Evolutionary conservation across 2,888 invertebrate genomes (phyloP).

Genomic region (Noctua janthe): DNA sequence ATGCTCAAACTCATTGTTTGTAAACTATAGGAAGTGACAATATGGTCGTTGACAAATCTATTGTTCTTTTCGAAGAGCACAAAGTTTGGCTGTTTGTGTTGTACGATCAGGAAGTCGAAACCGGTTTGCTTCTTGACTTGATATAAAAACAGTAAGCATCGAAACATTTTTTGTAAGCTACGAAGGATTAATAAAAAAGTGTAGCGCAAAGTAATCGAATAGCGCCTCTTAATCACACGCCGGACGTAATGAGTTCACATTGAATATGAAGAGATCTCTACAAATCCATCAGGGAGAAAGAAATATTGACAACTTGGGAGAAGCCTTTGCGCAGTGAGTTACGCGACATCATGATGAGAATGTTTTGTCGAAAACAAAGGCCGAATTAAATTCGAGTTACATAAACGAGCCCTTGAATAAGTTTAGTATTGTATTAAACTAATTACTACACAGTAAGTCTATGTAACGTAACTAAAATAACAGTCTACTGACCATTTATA

Average conservation of each 20-base stretch:
- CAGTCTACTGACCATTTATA: conserved; percentile 6
- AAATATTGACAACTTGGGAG: too few relatives aligned
- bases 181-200: conserved; percentile 9
- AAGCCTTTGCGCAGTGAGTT: too few relatives aligned
- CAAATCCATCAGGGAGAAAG: neutral
- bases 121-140: conserved; percentile 31
- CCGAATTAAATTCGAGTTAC: conserved; percentile 5
- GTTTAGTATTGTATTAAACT: neutral
- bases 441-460: conserved; percentile 11
- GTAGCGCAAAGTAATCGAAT: neutral
- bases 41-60: conserved; percentile 22
- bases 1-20: conserved; percentile 28
- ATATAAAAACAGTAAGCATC: conserved; percentile 32
- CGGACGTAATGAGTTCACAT: neutral
- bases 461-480: conserved; percentile 1
- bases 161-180: neutral
- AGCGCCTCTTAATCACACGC: neutral
- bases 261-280: neutral
- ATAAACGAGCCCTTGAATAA: conserved; percentile 29
- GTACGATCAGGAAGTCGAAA: conserved; percentile 27
- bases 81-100: conserved; percentile 19
- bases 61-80: conserved; percentile 45
- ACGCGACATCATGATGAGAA: neutral
- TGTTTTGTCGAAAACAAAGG: conserved; percentile 1
- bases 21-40: conserved; percentile 41